Conservation (phyloP, 2,888 invertebrate species). For the Drosophila greeni region DNA sequence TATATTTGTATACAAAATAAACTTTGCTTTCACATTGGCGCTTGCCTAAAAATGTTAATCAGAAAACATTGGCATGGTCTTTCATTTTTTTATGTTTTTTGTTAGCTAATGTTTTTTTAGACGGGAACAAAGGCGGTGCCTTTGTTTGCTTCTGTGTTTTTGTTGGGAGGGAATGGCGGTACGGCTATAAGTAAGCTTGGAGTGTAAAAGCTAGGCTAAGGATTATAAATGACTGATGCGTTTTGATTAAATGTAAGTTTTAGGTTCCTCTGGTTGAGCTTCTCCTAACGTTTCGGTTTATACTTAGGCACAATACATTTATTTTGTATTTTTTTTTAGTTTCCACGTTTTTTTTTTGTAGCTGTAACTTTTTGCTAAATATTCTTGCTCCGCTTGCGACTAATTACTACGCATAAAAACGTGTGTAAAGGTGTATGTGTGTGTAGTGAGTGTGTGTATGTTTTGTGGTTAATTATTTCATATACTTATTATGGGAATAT, state of each 20-base stretch:
- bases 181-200: slow-evolving; percentile 22
- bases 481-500: slow-evolving; percentile 36
- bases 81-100: neutral
- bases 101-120: slow-evolving; percentile 33
- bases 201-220: slow-evolving; percentile 61
- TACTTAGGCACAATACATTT: slow-evolving; percentile 72
- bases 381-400: slow-evolving; percentile 49
- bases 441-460: slow-evolving; percentile 36
- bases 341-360: slow-evolving; percentile 30
- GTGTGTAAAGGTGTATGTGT: slow-evolving; percentile 50
- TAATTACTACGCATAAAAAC: slow-evolving; percentile 70
- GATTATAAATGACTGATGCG: slow-evolving; percentile 34
- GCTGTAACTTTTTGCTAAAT: slow-evolving; percentile 51
- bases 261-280: slow-evolving; percentile 36
- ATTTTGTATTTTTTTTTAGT: slow-evolving; percentile 51
- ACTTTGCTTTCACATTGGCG: slow-evolving; percentile 67
- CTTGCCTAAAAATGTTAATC: slow-evolving; percentile 67
- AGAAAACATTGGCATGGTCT: slow-evolving; percentile 59
- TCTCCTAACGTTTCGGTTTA: slow-evolving; percentile 47
- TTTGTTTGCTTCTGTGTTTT: slow-evolving; percentile 41
- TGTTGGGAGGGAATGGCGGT: slow-evolving; percentile 6
- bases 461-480: slow-evolving; percentile 44
- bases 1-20: slow-evolving; percentile 71
- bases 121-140: slow-evolving; percentile 68
- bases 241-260: slow-evolving; percentile 36